phyloP scores from a whole-genome alignment of 2,797 vertebrate species.

The Gobio occitaniae region DNA sequence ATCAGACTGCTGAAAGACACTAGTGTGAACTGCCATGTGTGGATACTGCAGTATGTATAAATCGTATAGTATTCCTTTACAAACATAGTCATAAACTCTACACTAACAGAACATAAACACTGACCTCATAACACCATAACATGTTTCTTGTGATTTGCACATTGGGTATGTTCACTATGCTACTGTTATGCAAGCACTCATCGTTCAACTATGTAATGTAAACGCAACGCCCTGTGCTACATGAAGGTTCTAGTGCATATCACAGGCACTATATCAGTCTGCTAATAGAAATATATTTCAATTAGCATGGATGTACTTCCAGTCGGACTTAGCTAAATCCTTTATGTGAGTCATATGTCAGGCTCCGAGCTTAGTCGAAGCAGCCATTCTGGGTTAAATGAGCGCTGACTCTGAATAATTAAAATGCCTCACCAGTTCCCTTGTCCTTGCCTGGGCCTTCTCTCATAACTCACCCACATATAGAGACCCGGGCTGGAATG shows the following conservation, averaged over 20 bases:
- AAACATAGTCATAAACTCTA: background rate
- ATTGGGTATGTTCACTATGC: slow-evolving; percentile 27
- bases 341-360: slow-evolving; percentile 60
- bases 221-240: slow-evolving; percentile 22
- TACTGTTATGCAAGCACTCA: slow-evolving; percentile 23
- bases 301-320: slow-evolving; percentile 53
- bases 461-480: slow-evolving; percentile 40
- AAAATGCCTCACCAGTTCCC: slow-evolving; percentile 49
- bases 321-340: slow-evolving; percentile 51
- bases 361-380: slow-evolving; percentile 47
- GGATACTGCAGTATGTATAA: background rate
- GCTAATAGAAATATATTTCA: slow-evolving; percentile 53
- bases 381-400: slow-evolving; percentile 56
- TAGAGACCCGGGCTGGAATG: background rate
- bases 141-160: background rate
- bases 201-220: slow-evolving; percentile 34
- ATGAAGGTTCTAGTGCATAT: background rate
- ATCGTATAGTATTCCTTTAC: background rate
- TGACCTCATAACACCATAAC: background rate
- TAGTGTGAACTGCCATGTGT: background rate
- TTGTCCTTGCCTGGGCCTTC: slow-evolving; percentile 26
- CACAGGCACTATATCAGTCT: slow-evolving; percentile 6
- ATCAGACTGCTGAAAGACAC: background rate
- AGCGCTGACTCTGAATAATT: slow-evolving; percentile 60
- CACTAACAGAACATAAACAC: background rate